Evolutionary conservation across 2,888 invertebrate species (phyloP).

Genomic region (Callimorpha dominula): DNA sequence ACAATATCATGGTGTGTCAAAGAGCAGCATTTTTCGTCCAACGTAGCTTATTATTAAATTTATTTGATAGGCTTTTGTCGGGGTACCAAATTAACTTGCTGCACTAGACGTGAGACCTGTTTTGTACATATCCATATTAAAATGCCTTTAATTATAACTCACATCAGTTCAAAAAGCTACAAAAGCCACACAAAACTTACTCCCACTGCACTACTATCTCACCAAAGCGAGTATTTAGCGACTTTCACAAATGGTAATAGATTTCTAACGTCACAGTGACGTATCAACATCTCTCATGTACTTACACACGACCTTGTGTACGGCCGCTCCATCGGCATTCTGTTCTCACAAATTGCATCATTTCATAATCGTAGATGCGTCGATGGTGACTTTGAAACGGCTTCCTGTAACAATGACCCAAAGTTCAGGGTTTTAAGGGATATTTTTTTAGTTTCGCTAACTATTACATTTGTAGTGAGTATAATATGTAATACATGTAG

Average conservation of each 20-base stretch:
- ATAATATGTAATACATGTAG: no score
- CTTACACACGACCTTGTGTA: conserved; percentile 41
- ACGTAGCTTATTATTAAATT: no score
- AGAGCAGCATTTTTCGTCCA: no score
- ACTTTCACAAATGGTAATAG: conserved; percentile 25
- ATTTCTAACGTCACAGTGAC: conserved; percentile 48
- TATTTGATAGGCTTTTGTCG: no score
- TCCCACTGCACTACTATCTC: not conserved
- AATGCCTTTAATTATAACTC: no score
- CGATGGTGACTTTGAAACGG: conserved; percentile 19
- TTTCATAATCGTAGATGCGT: conserved; percentile 9
- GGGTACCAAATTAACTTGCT: no score
- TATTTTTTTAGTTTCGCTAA: not conserved
- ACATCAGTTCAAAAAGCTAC: no score
- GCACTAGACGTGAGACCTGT: no score
- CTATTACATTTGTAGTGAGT: no score
- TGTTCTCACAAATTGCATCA: conserved; percentile 26
- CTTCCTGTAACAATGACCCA: conserved; percentile 21
- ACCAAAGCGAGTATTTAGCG: conserved; percentile 1
- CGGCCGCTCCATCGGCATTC: conserved; percentile 21
- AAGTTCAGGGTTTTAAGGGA: conserved; percentile 23
- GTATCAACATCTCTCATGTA: conserved; percentile 26
- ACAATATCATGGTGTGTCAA: no score
- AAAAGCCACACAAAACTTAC: no score
- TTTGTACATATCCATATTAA: no score